phyloP scores from a whole-genome alignment of 1,140 invertebrate species.

The Acromyrmex echinatior region DNA sequence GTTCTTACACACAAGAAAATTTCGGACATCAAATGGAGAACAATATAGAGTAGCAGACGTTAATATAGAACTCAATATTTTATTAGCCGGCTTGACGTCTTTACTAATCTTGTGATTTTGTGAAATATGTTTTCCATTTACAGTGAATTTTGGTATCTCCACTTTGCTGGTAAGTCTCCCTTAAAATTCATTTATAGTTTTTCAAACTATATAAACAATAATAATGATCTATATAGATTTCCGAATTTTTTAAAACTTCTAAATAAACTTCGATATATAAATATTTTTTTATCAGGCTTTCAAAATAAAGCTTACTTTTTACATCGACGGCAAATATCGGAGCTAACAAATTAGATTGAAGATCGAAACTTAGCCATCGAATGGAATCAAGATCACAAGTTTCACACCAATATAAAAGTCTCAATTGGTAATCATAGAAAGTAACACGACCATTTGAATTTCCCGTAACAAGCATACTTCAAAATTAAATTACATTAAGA shows the following conservation, averaged over 20 bases:
- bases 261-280: neutral
- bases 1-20: slow-evolving; percentile 72
- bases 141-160: slow-evolving; percentile 13
- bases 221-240: too few relatives aligned
- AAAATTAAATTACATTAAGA: slow-evolving; percentile 38
- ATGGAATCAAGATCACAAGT: slow-evolving; percentile 85
- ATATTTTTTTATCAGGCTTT: neutral
- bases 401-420: slow-evolving; percentile 87
- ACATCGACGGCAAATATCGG: slow-evolving; percentile 4
- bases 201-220: too few relatives aligned
- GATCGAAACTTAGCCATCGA: slow-evolving; percentile 86
- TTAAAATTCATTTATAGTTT: too few relatives aligned
- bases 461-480: slow-evolving; percentile 86
- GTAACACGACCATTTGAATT: slow-evolving; percentile 85
- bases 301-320: slow-evolving; percentile 39
- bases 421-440: slow-evolving; percentile 88
- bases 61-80: slow-evolving; percentile 3
- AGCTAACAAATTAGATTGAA: slow-evolving; percentile 69
- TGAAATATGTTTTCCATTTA: slow-evolving; percentile 55
- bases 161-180: neutral
- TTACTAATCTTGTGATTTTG: neutral
- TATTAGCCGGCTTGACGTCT: neutral
- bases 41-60: slow-evolving; percentile 53
- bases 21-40: slow-evolving; percentile 45
- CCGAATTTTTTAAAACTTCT: too few relatives aligned